These are phyloP conservation scores for Euwallacea fornicatus DNA, from an alignment of 1,140 invertebrate species.

Conservation along the genomic window DNA sequence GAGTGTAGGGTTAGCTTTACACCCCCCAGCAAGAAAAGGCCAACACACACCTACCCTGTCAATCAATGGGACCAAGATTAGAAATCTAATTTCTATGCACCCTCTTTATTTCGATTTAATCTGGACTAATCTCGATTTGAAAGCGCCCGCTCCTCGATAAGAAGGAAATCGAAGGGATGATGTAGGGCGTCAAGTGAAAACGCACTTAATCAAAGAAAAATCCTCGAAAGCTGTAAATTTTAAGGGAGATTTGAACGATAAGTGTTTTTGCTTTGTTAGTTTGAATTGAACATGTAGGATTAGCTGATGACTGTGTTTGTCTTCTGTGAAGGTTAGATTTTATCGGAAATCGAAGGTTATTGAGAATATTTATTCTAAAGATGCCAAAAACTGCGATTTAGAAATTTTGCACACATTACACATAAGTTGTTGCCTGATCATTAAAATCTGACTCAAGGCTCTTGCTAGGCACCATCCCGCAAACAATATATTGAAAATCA, in stretches of 20 bases:
- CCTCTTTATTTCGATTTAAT: constrained; percentile 44
- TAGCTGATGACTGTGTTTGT: too few relatives aligned
- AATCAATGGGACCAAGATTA: constrained; percentile 33
- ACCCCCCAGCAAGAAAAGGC: constrained; percentile 3
- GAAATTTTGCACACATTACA: too few relatives aligned
- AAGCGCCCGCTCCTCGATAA: constrained; percentile 30
- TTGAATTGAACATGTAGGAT: too few relatives aligned
- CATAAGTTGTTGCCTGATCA: too few relatives aligned
- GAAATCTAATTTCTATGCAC: constrained; percentile 43
- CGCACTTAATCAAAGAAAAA: constrained; percentile 33
- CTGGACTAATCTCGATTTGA: constrained; percentile 42
- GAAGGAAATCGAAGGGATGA: constrained; percentile 25
- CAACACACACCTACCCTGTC: constrained; percentile 25
- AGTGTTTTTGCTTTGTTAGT: too few relatives aligned
- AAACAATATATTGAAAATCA: too few relatives aligned
- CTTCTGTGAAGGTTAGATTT: too few relatives aligned
- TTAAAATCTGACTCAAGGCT: too few relatives aligned
- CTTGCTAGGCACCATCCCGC: too few relatives aligned
- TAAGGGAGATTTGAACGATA: constrained; percentile 4
- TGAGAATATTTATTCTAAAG: too few relatives aligned
- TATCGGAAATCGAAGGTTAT: too few relatives aligned
- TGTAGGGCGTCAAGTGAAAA: constrained; percentile 25
- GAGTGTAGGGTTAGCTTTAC: constrained; percentile 3
- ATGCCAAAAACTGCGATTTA: too few relatives aligned
- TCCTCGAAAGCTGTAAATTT: constrained; percentile 20